phyloP scores from a whole-genome alignment of 2,113 vertebrate genomes.

The Columba janthina region DNA sequence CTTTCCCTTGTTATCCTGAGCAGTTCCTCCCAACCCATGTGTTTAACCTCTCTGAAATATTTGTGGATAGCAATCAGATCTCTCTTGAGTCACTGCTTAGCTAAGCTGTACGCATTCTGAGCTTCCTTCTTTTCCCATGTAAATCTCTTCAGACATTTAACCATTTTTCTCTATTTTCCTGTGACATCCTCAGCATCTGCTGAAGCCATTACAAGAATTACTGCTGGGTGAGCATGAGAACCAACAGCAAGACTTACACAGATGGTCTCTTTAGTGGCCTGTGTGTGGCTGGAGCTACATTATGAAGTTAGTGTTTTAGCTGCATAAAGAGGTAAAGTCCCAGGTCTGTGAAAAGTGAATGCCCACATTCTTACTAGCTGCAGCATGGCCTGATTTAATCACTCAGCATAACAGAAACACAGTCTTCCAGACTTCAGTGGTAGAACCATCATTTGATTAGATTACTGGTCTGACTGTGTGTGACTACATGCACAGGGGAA shows the following conservation, averaged over 20 bases:
- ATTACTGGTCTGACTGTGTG: neutral
- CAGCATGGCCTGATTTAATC: neutral
- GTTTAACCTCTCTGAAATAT: slow-evolving; percentile 52
- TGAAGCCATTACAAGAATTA: neutral
- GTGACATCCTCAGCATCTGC: neutral
- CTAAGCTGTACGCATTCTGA: slow-evolving; percentile 41
- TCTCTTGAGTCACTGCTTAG: slow-evolving; percentile 67
- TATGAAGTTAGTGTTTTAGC: neutral
- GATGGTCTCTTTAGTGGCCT: neutral
- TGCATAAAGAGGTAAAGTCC: neutral
- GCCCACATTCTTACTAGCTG: neutral
- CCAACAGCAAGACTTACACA: neutral
- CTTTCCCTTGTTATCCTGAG: slow-evolving; percentile 50
- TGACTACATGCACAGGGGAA: neutral
- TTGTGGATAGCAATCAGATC: slow-evolving; percentile 55
- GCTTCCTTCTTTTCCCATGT: neutral
- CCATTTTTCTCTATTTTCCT: neutral
- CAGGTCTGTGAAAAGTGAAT: neutral
- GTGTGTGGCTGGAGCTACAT: neutral
- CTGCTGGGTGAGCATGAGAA: neutral
- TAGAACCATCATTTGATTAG: neutral
- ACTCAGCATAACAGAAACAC: neutral
- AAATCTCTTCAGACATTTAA: slow-evolving; percentile 35
- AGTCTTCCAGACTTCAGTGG: neutral
- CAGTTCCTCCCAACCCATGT: slow-evolving; percentile 41